Evolutionary conservation across 2,797 vertebrate genomes (phyloP).

Genomic region (Dryobates pubescens): DNA sequence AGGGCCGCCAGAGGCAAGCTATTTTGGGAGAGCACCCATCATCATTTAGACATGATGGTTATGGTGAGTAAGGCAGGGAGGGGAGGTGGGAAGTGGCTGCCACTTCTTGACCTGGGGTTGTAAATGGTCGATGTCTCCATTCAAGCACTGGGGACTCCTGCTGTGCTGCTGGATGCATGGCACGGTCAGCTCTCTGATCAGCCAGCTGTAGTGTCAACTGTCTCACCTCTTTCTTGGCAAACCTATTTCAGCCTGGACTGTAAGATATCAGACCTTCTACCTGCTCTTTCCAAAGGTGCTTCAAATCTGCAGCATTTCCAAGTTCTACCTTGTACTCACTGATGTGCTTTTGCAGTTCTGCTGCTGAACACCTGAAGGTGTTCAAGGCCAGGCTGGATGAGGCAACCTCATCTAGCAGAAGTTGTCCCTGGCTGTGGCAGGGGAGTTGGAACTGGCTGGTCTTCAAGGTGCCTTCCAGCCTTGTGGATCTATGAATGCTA

Average conservation of each 20-base stretch:
- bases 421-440: too few relatives aligned
- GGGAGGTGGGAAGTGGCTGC: not conserved
- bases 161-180: not conserved
- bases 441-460: too few relatives aligned
- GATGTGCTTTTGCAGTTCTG: not conserved
- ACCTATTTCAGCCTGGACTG: too few relatives aligned
- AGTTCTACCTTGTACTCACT: not conserved
- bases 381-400: too few relatives aligned
- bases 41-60: slow-evolving; percentile 93
- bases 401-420: too few relatives aligned
- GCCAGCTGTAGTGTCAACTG: not conserved
- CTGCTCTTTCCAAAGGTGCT: not conserved
- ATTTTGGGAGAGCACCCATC: slow-evolving; percentile 97
- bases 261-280: too few relatives aligned
- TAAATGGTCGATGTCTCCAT: not conserved
- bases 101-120: not conserved
- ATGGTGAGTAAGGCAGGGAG: slow-evolving; percentile 83
- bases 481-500: too few relatives aligned
- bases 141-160: not conserved
- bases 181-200: not conserved
- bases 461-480: too few relatives aligned
- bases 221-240: not conserved
- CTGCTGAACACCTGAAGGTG: not conserved
- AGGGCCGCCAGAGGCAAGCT: slow-evolving; percentile 93
- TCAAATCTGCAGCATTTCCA: not conserved